Evolutionary conservation across 23 tunicate genomes (phyloP).

Genomic region (Halocynthia aurantium): DNA sequence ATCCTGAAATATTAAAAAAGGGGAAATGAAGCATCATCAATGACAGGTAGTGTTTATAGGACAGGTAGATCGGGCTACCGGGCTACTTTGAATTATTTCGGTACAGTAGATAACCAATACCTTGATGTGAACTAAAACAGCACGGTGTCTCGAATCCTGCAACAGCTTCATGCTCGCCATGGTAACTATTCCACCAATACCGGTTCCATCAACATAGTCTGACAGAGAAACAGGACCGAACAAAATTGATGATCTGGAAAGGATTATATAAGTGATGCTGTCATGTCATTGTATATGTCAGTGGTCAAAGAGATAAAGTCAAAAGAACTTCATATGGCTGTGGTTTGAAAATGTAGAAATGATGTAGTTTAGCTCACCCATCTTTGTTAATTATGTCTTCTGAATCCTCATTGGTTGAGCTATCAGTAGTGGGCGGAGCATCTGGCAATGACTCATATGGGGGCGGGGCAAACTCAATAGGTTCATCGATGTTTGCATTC

Average conservation of each 20-base stretch:
- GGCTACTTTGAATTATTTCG: background rate
- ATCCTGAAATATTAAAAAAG: background rate
- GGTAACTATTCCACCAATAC: conserved; percentile 16
- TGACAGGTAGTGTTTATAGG: too few relatives aligned
- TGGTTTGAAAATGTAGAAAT: too few relatives aligned
- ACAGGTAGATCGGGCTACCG: too few relatives aligned
- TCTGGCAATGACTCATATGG: background rate
- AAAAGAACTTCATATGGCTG: too few relatives aligned
- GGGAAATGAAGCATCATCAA: background rate
- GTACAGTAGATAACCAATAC: background rate
- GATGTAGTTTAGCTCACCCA: conserved; percentile 1
- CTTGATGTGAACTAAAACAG: conserved; percentile 9
- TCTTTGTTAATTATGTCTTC: conserved; percentile 2
- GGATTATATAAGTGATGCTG: background rate
- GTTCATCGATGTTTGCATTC: background rate
- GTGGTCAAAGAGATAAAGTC: too few relatives aligned
- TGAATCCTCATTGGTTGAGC: background rate
- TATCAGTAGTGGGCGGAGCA: background rate
- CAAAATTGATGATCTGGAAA: conserved; percentile 12
- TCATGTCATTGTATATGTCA: too few relatives aligned
- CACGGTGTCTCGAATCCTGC: background rate
- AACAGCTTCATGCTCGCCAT: conserved; percentile 5
- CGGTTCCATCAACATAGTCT: conserved; percentile 1
- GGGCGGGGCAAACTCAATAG: too few relatives aligned
- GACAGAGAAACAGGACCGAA: conserved; percentile 20